Evolutionary conservation across 2,113 vertebrate species (phyloP), one percentile per base, ranked within the genome.

Genomic region (Poecile atricapillus): DNA sequence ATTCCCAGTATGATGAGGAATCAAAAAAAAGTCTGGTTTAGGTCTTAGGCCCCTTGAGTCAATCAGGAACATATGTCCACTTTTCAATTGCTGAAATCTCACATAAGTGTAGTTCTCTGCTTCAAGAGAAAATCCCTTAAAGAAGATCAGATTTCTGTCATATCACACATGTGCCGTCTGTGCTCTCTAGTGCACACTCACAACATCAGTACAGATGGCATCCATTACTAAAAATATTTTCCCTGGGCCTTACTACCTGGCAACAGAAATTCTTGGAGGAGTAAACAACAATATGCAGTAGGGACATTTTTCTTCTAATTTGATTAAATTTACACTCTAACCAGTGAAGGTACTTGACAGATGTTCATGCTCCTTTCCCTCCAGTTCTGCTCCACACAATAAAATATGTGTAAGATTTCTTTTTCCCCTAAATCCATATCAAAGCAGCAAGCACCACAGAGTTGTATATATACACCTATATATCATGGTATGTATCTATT

Each of bases 171-270:
- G 30, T 68, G 31, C 50, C 92, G 37, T 39, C 65, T 60, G 31
- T 80, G 62, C 62, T 80, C 37, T 53, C 35, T 60, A 33, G 18
- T 84, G 31, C 43, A 63, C 41, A 46, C 33, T 81, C 60, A 62
- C 11, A 78, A 55, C 35, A 15, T 39, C 18, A 79, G 17, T 81
- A 39, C 50, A 87, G 49, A 75, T 90, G 43, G 39, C 18, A 87
- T 60, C 70, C n/a, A 43, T 91, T 94, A 46, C 53, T 86, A 90
- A 83, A 96, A 93, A 83, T 59, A 73, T 73, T 96, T 89, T 93
- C 53, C 52, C n/a, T 22, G 2, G 59, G 43, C 47, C n/a, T 67
- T 93, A 74, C 44, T 92, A 90, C 58, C 58, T 83, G 62, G 27
- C 27, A 86, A 74, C 60, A 90, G 41, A 79, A 85, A 64, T 82